Base-by-base conservation (phyloP, 2,797 vertebrate species). In the Microctenopoma stevenorrisi region DNA sequence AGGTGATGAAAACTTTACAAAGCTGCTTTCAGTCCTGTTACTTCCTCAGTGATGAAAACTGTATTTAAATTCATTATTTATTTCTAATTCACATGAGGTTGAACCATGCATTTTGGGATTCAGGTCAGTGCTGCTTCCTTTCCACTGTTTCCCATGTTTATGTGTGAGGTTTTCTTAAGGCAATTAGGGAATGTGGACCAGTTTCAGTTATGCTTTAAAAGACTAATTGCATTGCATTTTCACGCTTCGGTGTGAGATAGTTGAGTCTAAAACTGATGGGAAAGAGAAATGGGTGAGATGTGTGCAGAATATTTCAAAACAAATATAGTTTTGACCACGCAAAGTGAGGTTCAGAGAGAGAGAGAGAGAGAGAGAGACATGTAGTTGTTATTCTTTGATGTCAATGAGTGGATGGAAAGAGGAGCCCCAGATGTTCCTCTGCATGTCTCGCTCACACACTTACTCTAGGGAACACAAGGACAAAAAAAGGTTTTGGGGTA, bases 401-500 rank as follows among this genome's bases (percentile, higher is more conserved):
- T 49, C 55, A 35, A 2, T 38, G 38, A 50, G 12, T 4, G 5
- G 30, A 59, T 53, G 46, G n/a, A 53, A 3, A 37, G 55, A 67
- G 13, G 25, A 55, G 9, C 3, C 7, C 68, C n/a, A 11, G 38
- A 51, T 54, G 50, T 43, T 61, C 51, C 42, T 49, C 26, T 42
- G 28, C 46, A 11, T 64, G 33, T 11, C 18, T 26, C 22, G 44
- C 43, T 47, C 7, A 43, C 9, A 60, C 12, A 51, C 59, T 56
- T 44, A 62, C 52, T 16, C 44, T 59, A 75, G 69, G 37, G 54
- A 76, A 64, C 60, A 82, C 48, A 11, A 53, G 79, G 72, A 85
- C 64, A 74, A 82, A 82, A 83, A 85, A 66, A 85, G 83, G 84
- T 86, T 84, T 78, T 30, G 51, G 16, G 57, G 76, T 73, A 91